phyloP scores from a whole-genome alignment of 2,113 vertebrate genomes.

The Bombycilla garrulus region DNA sequence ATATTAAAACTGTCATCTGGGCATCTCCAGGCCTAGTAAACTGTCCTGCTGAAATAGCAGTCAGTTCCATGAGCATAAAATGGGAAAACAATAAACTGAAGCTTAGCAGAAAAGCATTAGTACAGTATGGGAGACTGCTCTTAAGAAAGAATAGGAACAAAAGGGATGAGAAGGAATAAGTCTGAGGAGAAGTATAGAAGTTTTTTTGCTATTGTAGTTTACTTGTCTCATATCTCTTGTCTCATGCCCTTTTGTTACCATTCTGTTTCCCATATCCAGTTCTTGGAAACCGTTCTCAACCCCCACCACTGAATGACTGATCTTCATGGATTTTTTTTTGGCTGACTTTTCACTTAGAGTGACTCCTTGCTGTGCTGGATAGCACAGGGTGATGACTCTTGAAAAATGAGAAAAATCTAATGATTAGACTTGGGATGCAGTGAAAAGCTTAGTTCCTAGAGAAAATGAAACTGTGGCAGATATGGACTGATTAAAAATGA shows the following conservation, averaged over 20 bases:
- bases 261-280: not conserved
- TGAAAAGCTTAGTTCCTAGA: not conserved
- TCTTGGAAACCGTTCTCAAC: not conserved
- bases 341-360: not conserved
- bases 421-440: not conserved
- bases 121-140: not conserved
- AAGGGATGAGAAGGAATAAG: not conserved
- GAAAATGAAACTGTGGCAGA: not conserved
- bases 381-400: not conserved
- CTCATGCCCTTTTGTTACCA: not conserved
- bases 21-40: not conserved
- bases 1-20: not conserved
- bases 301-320: not conserved
- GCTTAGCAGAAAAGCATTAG: not conserved
- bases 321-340: not conserved
- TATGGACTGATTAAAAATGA: not conserved
- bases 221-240: not conserved
- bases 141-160: not conserved
- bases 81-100: not conserved
- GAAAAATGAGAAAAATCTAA: not conserved
- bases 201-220: not conserved
- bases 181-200: not conserved
- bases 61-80: not conserved
- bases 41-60: not conserved
- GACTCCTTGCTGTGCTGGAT: not conserved